These are phyloP conservation scores for Lamellibrachia satsuma DNA, from an alignment of 2,888 invertebrate genomes.

Conservation along the genomic window DNA sequence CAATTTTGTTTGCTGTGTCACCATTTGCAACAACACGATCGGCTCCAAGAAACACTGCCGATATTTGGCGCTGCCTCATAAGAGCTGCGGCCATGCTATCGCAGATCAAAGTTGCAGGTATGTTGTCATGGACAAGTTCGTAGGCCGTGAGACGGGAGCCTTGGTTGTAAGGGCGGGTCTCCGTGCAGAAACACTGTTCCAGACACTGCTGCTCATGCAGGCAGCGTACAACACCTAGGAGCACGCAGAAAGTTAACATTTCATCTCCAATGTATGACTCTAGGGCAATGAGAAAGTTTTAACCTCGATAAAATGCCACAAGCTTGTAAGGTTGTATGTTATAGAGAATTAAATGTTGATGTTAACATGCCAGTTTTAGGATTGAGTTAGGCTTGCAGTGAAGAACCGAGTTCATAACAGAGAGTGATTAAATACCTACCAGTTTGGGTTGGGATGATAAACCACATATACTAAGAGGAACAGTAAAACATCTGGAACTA, in stretches of 20 bases:
- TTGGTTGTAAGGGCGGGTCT: conserved; percentile 98
- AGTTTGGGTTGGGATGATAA: too few relatives aligned
- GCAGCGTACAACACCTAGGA: conserved; percentile 81
- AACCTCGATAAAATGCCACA: too few relatives aligned
- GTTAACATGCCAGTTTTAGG: too few relatives aligned
- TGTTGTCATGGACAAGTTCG: conserved; percentile 82
- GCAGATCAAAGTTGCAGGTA: conserved; percentile 90
- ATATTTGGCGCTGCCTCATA: conserved; percentile 83
- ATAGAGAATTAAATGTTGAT: too few relatives aligned
- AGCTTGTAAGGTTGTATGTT: too few relatives aligned
- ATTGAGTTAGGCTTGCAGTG: too few relatives aligned
- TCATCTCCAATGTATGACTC: too few relatives aligned
- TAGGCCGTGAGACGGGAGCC: conserved; percentile 88
- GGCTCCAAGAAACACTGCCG: conserved; percentile 96
- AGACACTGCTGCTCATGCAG: conserved; percentile 72
- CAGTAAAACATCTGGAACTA: too few relatives aligned
- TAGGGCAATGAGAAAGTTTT: too few relatives aligned
- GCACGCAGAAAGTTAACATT: not conserved
- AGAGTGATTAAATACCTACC: too few relatives aligned
- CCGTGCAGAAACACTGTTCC: conserved; percentile 93
- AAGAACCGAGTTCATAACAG: too few relatives aligned
- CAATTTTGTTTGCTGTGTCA: conserved; percentile 97
- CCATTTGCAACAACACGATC: conserved; percentile 96
- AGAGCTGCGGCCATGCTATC: conserved; percentile 95
- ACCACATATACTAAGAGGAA: too few relatives aligned